Evolutionary conservation across 2,888 invertebrate genomes (phyloP).

Genomic region (Ommatoiulus sabulosus): DNA sequence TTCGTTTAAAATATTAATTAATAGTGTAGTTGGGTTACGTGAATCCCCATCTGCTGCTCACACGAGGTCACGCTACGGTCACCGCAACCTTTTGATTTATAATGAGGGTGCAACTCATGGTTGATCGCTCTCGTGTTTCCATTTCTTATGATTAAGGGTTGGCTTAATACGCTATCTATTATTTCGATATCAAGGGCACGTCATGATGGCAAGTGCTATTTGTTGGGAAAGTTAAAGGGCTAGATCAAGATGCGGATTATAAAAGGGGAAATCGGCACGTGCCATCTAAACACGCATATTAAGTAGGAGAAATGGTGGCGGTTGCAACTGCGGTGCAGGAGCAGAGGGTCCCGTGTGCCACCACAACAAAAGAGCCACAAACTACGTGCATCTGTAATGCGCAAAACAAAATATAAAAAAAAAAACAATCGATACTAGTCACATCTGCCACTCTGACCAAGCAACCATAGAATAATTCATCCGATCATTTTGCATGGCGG

Average conservation of each 20-base stretch:
- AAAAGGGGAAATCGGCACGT: constrained; percentile 17
- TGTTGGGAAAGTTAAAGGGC: constrained; percentile 9
- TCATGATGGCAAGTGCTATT: background rate
- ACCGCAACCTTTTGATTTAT: constrained; percentile 6
- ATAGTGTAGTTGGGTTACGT: background rate
- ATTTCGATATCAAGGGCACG: constrained; percentile 18
- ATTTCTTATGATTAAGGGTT: constrained; percentile 12
- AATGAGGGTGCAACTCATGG: constrained; percentile 15
- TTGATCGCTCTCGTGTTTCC: background rate
- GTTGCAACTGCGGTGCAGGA: background rate
- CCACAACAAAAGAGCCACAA: background rate
- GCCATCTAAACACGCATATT: constrained; percentile 29
- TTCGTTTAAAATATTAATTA: background rate
- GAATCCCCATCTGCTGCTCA: constrained; percentile 3
- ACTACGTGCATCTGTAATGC: background rate
- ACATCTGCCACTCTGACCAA: constrained; percentile 9
- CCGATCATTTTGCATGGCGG: background rate
- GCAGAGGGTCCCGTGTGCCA: background rate
- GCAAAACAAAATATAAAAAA: constrained; percentile 15
- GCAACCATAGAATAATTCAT: background rate
- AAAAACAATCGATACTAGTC: background rate
- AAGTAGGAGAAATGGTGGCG: background rate
- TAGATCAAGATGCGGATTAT: background rate
- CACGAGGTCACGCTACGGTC: constrained; percentile 14
- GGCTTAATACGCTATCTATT: constrained; percentile 29